Percentiles rank a stretch among this genome's conserved stretches.
Evolutionary conservation across 2,113 vertebrate genomes (phyloP).

Genomic region (Cyprinodon brontotheroides): DNA sequence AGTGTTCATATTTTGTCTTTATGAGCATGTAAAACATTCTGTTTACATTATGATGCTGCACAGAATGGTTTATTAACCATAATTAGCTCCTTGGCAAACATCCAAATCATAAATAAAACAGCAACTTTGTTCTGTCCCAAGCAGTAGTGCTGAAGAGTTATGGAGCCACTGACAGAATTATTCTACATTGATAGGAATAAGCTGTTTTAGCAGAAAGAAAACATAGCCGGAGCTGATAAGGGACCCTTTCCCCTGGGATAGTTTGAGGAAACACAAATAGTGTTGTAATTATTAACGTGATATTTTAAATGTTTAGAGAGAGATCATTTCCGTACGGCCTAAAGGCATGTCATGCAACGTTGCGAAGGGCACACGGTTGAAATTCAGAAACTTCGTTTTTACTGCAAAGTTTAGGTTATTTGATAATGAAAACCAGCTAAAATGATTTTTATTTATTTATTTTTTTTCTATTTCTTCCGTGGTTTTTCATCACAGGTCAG

Average conservation of each 20-base stretch:
- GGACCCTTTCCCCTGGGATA: background rate
- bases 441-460: background rate
- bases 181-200: constrained; percentile 53
- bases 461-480: too few relatives aligned
- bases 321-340: background rate
- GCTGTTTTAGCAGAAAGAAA: constrained; percentile 7
- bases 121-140: background rate
- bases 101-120: constrained; percentile 32
- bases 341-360: background rate
- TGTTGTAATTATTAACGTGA: constrained; percentile 25
- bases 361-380: background rate
- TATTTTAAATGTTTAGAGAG: constrained; percentile 11
- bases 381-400: background rate
- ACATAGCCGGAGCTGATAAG: constrained; percentile 34
- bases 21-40: constrained; percentile 69
- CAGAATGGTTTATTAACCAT: constrained; percentile 54
- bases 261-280: constrained; percentile 8
- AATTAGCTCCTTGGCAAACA: constrained; percentile 54
- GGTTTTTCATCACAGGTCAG: background rate
- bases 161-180: constrained; percentile 31
- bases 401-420: background rate
- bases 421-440: background rate
- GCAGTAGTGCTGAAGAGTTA: background rate
- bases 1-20: constrained; percentile 63
- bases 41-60: constrained; percentile 62